phyloP scores from a whole-genome alignment of 2,888 invertebrate genomes.

The Trachelus stipa region DNA sequence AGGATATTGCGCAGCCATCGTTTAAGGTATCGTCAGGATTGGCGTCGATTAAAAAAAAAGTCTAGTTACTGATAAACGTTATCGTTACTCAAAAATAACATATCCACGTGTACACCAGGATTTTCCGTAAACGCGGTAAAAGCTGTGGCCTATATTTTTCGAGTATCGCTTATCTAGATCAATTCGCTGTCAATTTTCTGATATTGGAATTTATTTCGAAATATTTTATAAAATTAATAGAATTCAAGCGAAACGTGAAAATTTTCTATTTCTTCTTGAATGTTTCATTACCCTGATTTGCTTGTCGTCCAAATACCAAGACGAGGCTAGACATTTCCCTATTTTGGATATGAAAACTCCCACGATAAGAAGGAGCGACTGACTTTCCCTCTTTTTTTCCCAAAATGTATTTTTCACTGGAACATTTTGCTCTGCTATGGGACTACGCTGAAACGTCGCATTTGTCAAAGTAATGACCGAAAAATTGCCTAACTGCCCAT shows the following conservation, averaged over 20 bases:
- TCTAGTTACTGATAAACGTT: neutral
- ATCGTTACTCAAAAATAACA: neutral
- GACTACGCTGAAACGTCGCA: neutral
- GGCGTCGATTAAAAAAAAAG: neutral
- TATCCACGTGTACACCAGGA: neutral
- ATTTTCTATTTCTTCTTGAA: neutral
- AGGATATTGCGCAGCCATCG: neutral
- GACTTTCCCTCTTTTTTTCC: neutral
- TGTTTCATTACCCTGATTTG: neutral
- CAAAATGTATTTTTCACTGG: slow-evolving; percentile 1
- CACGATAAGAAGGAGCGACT: neutral
- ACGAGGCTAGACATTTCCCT: neutral
- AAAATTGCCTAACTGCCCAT: slow-evolving; percentile 20
- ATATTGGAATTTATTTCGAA: neutral
- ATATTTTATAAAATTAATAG: neutral
- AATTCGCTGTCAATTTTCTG: neutral
- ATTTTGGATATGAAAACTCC: neutral
- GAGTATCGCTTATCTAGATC: neutral
- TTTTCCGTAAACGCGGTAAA: neutral
- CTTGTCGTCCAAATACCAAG: neutral
- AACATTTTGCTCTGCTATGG: neutral
- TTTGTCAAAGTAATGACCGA: slow-evolving; percentile 22
- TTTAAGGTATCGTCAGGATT: neutral
- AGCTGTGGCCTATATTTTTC: neutral
- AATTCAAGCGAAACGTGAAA: neutral